Evolutionary conservation across 2,113 vertebrate species (phyloP), one percentile per base, ranked within the genome.

Genomic region (Parotia lawesii): DNA sequence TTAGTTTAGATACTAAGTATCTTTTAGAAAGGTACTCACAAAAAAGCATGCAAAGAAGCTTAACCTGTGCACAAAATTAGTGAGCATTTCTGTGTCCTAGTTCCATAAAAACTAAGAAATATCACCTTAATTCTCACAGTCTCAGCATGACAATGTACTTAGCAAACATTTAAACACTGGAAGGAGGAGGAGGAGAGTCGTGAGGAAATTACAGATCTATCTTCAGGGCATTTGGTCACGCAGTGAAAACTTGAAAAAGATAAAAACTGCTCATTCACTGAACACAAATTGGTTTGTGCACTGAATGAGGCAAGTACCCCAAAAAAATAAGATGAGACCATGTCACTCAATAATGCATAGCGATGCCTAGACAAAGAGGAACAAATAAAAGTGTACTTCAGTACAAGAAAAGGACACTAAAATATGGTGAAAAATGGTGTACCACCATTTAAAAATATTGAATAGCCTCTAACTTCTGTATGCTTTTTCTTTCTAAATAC

Each of bases 111-210:
- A 53, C 35, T 93, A 77, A 72, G 78, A 96, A 87, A 5, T 85
- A 82, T 28, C 92, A 93, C 70, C 78, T 89, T 71, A 80, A 90
- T 60, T 91, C 87, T 85, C 87, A 77, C 54, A 71, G 48, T n/a
- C 73, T 78, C 69, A 64, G 69, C 69, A 72, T 9, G 45, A 65
- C 22, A 71, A 70, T 12, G 45, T 20, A 65, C 48, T 91, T 13
- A 56, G 37, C 73, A 94, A 96, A 89, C 62, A 93, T n/a, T 76
- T 35, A 79, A 65, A 82, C 78, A 45, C 45, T 64, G n/a, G 16
- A 72, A 89, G 44, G 45, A 91, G 64, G 45, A 93, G 71, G 75
- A 93, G 61, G 8, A 91, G 29, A 95, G 54, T 93, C 25, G 44
- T 61, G 33, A 93, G 33, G 50, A 90, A 93, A 94, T 61, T 56